These are phyloP conservation scores for Sitophilus oryzae DNA, from an alignment of 1,140 invertebrate species.

Conservation along the genomic window DNA sequence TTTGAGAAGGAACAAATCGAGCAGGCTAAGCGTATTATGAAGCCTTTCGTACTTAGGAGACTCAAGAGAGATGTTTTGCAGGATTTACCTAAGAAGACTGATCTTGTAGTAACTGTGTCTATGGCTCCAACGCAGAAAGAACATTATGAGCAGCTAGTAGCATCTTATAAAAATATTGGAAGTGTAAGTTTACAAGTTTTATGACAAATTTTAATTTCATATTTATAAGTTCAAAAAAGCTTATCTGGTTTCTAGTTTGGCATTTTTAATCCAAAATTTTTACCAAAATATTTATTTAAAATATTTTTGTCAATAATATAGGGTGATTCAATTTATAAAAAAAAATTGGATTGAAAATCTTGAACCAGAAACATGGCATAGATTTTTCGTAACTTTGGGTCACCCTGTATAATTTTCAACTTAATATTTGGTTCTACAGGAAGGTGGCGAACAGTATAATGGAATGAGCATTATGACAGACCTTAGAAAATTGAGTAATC, in stretches of 20 bases:
- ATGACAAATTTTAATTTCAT: neutral
- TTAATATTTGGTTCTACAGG: conserved; percentile 1
- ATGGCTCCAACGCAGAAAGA: conserved; percentile 67
- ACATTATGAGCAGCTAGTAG: conserved; percentile 70
- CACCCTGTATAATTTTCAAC: too few species aligned
- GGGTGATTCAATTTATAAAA: too few species aligned
- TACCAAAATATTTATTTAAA: too few species aligned
- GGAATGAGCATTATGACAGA: conserved; percentile 82
- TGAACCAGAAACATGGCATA: too few species aligned
- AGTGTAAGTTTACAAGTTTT: conserved; percentile 31
- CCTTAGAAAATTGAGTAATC: conserved; percentile 82
- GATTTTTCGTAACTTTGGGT: too few species aligned
- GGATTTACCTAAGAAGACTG: conserved; percentile 74
- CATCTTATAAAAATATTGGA: conserved; percentile 61
- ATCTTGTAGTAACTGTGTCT: conserved; percentile 56
- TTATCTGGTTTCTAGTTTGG: neutral
- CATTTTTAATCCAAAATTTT: too few species aligned
- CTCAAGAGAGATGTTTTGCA: conserved; percentile 81
- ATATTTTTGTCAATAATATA: too few species aligned
- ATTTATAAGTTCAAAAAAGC: neutral
- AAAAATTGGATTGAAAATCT: too few species aligned
- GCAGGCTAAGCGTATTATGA: conserved; percentile 93
- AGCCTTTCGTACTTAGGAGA: conserved; percentile 88
- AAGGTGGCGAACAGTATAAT: conserved; percentile 42
- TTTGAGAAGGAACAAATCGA: conserved; percentile 85